phyloP scores from a whole-genome alignment of 2,113 vertebrate genomes.

The Heloderma charlesbogerti region DNA sequence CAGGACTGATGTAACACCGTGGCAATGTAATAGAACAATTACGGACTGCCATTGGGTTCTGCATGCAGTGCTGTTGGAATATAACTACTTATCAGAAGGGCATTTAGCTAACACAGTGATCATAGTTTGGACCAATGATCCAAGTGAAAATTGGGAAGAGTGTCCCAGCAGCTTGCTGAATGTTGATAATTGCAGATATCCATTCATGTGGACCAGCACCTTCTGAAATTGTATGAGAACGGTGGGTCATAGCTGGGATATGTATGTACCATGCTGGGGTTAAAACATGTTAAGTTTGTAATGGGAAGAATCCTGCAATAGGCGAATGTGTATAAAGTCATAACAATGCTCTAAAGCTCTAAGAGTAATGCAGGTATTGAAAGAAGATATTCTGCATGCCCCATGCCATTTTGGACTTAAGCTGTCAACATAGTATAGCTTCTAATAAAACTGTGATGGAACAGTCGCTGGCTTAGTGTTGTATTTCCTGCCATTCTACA shows the following conservation, averaged over 20 bases:
- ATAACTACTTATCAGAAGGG: not conserved
- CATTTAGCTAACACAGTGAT: not conserved
- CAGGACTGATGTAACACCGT: not conserved
- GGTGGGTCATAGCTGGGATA: too few species aligned
- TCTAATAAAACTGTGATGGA: constrained; percentile 20
- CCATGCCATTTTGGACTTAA: not conserved
- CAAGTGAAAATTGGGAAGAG: not conserved
- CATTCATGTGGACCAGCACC: not conserved
- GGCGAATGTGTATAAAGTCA: not conserved
- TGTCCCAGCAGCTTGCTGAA: not conserved
- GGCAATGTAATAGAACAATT: not conserved
- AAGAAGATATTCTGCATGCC: not conserved
- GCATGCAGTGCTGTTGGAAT: not conserved
- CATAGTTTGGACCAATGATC: not conserved
- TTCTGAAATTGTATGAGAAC: not conserved
- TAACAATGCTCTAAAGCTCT: too few species aligned
- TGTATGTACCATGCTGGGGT: not conserved
- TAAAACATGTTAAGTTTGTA: not conserved
- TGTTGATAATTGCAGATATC: not conserved
- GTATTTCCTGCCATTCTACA: not conserved
- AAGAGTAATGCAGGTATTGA: not conserved
- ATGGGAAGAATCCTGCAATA: not conserved
- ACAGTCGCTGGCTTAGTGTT: not conserved
- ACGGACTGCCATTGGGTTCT: not conserved
- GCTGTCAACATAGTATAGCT: not conserved